Percentiles rank a stretch among this genome's conserved stretches.
Conservation (phyloP, 2,797 vertebrate species). For the Rhinophrynus dorsalis region DNA sequence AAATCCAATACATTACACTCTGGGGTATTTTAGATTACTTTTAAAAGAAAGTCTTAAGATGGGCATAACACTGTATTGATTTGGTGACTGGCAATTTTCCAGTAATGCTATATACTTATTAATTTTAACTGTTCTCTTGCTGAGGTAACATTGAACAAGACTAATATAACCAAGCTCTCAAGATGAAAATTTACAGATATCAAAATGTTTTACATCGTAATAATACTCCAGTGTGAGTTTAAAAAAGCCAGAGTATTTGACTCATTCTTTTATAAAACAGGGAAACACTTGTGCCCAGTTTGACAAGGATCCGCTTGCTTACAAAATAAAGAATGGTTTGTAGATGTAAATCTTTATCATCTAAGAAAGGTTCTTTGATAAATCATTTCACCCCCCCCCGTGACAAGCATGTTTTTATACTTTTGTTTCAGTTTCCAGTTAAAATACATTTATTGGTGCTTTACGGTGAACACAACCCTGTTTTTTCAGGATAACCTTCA, state of each 20-base stretch:
- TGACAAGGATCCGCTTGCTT: no score
- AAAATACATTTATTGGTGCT: no score
- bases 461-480: no score
- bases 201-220: background rate
- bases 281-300: no score
- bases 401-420: no score
- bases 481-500: no score
- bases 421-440: no score
- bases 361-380: background rate
- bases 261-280: no score
- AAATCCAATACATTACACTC: conserved; percentile 37
- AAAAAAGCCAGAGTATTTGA: background rate
- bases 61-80: conserved; percentile 21
- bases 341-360: background rate
- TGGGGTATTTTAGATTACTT: conserved; percentile 27
- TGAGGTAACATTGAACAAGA: background rate
- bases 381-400: no score
- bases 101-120: conserved; percentile 1
- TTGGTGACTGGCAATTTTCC: conserved; percentile 17
- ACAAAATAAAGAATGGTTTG: background rate
- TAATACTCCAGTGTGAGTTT: background rate
- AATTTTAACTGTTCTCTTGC: conserved; percentile 14
- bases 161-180: background rate
- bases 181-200: background rate
- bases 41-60: conserved; percentile 2